These are phyloP conservation scores for Archips crataeganus DNA, from an alignment of 2,888 invertebrate species.

Conservation along the genomic window DNA sequence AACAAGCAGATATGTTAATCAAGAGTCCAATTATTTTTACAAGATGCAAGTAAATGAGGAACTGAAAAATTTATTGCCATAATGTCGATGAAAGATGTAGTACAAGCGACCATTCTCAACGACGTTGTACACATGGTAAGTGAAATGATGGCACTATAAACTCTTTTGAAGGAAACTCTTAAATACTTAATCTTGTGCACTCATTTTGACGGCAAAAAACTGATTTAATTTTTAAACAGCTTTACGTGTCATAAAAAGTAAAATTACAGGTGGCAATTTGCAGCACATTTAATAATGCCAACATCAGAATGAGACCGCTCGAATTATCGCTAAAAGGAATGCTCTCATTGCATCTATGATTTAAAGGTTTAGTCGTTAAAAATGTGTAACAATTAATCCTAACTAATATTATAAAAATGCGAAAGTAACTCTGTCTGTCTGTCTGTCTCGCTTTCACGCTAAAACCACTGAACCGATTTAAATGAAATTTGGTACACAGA, in stretches of 20 bases:
- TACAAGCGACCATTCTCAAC: background rate
- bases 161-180: background rate
- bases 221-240: conserved; percentile 6
- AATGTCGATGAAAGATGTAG: background rate
- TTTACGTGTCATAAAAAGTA: conserved; percentile 27
- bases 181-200: conserved; percentile 11
- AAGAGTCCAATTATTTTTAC: conserved; percentile 55
- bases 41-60: conserved; percentile 12
- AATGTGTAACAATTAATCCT: too few species aligned
- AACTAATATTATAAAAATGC: too few species aligned
- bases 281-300: conserved; percentile 33
- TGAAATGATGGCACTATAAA: background rate
- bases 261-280: conserved; percentile 37
- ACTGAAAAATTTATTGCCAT: background rate
- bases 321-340: background rate
- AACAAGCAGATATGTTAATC: conserved; percentile 61
- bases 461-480: too few species aligned
- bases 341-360: conserved; percentile 12
- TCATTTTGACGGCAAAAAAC: conserved; percentile 12
- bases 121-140: background rate
- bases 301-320: conserved; percentile 30
- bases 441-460: too few species aligned
- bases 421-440: too few species aligned
- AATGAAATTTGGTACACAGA: too few species aligned
- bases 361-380: background rate